Base-by-base conservation (phyloP, 1,140 invertebrate species). In the Probaryconus sp. region DNA sequence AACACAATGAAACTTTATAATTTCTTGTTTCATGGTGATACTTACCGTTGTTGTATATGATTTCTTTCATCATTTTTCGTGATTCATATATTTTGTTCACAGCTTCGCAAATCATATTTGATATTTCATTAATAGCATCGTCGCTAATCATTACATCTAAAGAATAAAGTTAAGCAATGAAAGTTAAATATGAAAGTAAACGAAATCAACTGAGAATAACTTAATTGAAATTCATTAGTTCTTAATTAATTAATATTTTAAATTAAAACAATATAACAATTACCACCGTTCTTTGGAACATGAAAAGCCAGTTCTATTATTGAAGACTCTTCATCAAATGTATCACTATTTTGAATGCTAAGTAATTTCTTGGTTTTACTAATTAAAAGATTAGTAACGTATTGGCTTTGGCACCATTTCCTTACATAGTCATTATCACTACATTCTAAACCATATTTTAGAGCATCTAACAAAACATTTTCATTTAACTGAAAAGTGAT, bases 71-170 rank as follows among this genome's bases (percentile, higher is more conserved):
- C n/a, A n/a, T n/a, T n/a, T n/a, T 0, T 21, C 37, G 21, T 6
- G 28, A 43, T 3, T 35, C 10, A 28, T 69, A 42, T 4, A 48
- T 72, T 11, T 58, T 40, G 10, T 55, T 65, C 11, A 80, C 42
- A 21, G 70, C 58, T 17, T 67, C 43, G 13, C 83, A 86, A 61
- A 89, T 31, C 35, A 81, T 82, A 50, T 70, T 83, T 56, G 90
- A 78, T 13, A 92, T 89, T 35, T 82, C 71, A 42, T 85, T 82
- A 9, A 90, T 84, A 2, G 88, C 88, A 2, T 83, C 76, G 53
- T 88, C 78, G 38, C 84, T 88, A 14, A 92, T 89, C 38, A 89
- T 81, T n/a, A 88, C 76, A 63, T 86, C 88, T 89, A 7, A 47
- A 64, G 24, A 30, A 18, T n/a, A 11, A 38, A 21, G 9, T 20